Evolutionary conservation across 2,797 vertebrate genomes (phyloP), one percentile per base, ranked within the genome.

Genomic region (Acanthiza pusilla): DNA sequence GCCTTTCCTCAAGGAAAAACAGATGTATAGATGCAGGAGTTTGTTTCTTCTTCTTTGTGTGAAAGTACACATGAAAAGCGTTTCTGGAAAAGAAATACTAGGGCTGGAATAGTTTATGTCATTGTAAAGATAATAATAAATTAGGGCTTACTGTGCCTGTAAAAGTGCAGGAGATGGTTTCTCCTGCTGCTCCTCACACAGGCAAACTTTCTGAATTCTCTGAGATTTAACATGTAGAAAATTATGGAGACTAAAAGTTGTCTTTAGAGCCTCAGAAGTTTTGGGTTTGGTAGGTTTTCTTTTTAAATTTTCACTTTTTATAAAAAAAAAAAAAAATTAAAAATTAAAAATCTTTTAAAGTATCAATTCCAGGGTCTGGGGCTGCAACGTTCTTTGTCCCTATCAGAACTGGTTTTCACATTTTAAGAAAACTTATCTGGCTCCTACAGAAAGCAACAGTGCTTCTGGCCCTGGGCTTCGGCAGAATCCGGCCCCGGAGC

Each of bases 81-180:
- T 95, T 97, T 97, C 97, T 96, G 85, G 74, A 95, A 96, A 97
- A 96, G 85, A 96, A 97, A 97, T 91, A 92, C 75, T 94, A 94
- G 93, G 87, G 60, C 88, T 93, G 79, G 88, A 96, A 96, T 92
- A 96, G 92, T 96, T 97, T 97, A 94, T 96, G 85, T 91, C 94
- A 92, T 38, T 78, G 87, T 66, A 95, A 89, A 92, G 91, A 91
- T 87, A 94, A 93, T 87, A 96, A 95, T 97, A 96, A 96, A 97
- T 92, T 93, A 96, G 85, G 66, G 67, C 66, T 95, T 81, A 81
- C 88, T 68, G 83, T 91, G 91, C 43, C 74, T 94, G 78, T 88
- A 91, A 89, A 90, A 96, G 58, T 65, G 72, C 82, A 94, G 57
- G 67, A 75, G 26, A 91, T 54, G 45, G 67, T 75, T 95, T 93